These are phyloP conservation scores for Smutsia gigantea DNA, from an alignment of 2,797 vertebrate genomes.

Conservation along the genomic window DNA sequence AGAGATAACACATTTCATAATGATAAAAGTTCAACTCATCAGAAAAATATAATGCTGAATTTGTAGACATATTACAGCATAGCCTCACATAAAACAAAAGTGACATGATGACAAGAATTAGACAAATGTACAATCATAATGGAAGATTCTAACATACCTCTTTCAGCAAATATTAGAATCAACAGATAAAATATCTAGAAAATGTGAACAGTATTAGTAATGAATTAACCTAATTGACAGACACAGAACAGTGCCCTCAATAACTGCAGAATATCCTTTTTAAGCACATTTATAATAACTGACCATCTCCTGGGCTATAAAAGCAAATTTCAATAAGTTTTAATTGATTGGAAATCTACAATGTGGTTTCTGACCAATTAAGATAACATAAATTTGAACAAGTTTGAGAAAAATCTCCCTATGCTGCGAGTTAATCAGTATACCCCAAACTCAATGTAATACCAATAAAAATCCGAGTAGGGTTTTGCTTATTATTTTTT, in stretches of 20 bases:
- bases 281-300: conserved; percentile 7
- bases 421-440: background rate
- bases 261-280: background rate
- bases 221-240: background rate
- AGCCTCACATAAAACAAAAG: background rate
- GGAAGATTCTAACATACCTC: background rate
- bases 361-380: background rate
- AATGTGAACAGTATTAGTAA: background rate
- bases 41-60: conserved; percentile 11
- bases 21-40: background rate
- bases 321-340: conserved; percentile 29
- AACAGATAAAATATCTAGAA: background rate
- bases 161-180: background rate
- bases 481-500: background rate
- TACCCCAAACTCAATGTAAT: background rate
- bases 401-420: background rate
- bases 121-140: background rate
- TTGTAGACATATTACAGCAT: background rate
- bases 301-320: background rate
- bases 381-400: background rate
- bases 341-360: background rate
- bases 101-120: background rate
- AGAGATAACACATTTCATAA: background rate
- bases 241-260: background rate
- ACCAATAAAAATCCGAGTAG: conserved; percentile 25